Percentiles rank a stretch among this genome's conserved stretches.
Evolutionary conservation across 2,888 invertebrate species (phyloP).

Genomic region (Sussaba pulchella): DNA sequence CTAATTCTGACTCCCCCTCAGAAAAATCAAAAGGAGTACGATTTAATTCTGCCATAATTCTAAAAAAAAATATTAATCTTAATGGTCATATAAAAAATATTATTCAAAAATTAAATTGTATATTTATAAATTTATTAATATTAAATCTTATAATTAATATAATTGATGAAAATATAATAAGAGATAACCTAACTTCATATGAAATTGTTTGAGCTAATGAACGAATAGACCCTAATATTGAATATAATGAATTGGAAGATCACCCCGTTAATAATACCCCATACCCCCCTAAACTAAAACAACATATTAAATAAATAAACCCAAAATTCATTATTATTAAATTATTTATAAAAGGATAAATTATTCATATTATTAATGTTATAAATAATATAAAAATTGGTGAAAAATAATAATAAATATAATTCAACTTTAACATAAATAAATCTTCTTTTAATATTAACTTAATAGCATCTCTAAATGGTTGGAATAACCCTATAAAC

Average conservation of each 20-base stretch:
- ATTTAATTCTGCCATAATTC: slow-evolving; percentile 89
- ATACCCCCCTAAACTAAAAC: slow-evolving; percentile 88
- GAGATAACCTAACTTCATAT: slow-evolving; percentile 90
- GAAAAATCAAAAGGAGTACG: slow-evolving; percentile 92
- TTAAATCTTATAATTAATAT: slow-evolving; percentile 86
- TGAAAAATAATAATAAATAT: slow-evolving; percentile 87
- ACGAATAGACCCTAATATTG: slow-evolving; percentile 89
- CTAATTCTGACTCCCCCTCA: slow-evolving; percentile 91
- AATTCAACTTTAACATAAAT: slow-evolving; percentile 87
- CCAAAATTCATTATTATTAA: slow-evolving; percentile 87
- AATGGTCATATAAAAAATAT: slow-evolving; percentile 85
- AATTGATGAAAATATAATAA: slow-evolving; percentile 87
- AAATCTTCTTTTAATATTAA: slow-evolving; percentile 89
- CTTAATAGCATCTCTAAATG: slow-evolving; percentile 91
- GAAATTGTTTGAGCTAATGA: slow-evolving; percentile 91
- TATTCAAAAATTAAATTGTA: slow-evolving; percentile 86
- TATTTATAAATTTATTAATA: slow-evolving; percentile 85
- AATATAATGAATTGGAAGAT: slow-evolving; percentile 90
- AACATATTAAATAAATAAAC: slow-evolving; percentile 88
- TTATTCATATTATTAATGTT: slow-evolving; percentile 86
- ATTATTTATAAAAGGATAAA: slow-evolving; percentile 87
- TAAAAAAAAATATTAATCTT: slow-evolving; percentile 86
- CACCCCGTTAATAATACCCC: slow-evolving; percentile 88
- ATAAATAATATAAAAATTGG: slow-evolving; percentile 87
- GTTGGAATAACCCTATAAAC: slow-evolving; percentile 87